Evolutionary conservation across 2,888 invertebrate genomes (phyloP).

Genomic region (Muschampia plurimacula): DNA sequence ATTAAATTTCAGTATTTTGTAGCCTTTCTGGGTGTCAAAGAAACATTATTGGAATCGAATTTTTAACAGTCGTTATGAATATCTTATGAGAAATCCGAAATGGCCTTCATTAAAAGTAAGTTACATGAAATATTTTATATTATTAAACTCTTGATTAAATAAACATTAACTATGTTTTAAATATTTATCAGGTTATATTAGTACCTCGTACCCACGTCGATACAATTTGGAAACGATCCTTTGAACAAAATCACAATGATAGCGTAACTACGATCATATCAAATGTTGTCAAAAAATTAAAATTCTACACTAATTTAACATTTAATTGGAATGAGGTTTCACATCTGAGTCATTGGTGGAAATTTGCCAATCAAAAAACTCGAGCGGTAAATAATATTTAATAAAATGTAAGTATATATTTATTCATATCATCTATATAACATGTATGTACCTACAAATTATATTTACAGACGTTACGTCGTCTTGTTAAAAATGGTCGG

Average conservation of each 20-base stretch:
- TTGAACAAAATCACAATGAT: slow-evolving; percentile 66
- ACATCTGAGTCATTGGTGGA: slow-evolving; percentile 77
- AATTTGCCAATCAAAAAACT: slow-evolving; percentile 60
- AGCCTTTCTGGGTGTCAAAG: slow-evolving; percentile 67
- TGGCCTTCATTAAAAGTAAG: slow-evolving; percentile 75
- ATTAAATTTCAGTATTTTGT: background rate
- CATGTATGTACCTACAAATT: background rate
- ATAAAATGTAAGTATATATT: background rate
- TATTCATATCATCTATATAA: background rate
- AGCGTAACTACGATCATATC: slow-evolving; percentile 66
- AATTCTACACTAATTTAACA: slow-evolving; percentile 70
- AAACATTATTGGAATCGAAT: slow-evolving; percentile 69
- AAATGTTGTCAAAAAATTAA: slow-evolving; percentile 74
- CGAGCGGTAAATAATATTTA: slow-evolving; percentile 58
- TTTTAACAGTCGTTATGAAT: slow-evolving; percentile 73
- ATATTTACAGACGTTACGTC: slow-evolving; percentile 86
- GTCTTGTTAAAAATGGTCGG: slow-evolving; percentile 91
- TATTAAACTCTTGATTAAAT: no score
- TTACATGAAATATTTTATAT: background rate
- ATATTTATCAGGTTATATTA: slow-evolving; percentile 65
- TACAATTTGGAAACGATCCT: slow-evolving; percentile 68
- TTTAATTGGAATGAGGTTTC: slow-evolving; percentile 79
- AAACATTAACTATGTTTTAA: background rate
- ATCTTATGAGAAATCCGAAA: slow-evolving; percentile 69
- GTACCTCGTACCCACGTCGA: slow-evolving; percentile 70